Conservation (phyloP, 2,113 vertebrate genomes). For the Turdus rufiventris region DNA sequence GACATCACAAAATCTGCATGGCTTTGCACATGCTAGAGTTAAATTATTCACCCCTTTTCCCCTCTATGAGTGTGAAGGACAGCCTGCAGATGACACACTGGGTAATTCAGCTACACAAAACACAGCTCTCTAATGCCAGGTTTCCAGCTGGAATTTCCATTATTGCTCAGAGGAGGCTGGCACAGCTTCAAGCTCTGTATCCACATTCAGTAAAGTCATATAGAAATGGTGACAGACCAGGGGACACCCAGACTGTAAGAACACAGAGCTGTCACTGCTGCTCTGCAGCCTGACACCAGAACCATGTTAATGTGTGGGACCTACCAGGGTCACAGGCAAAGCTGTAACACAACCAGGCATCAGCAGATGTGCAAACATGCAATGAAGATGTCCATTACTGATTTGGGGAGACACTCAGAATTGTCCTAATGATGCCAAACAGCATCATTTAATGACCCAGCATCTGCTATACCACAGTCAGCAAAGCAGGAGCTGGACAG, state of each 20-base stretch:
- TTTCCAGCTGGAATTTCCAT: constrained; percentile 11
- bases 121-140: not conserved
- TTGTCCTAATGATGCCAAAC: not conserved
- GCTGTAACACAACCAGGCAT: not conserved
- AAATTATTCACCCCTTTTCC: not conserved
- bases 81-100: not conserved
- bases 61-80: not conserved
- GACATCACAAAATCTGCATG: not conserved
- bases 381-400: not conserved
- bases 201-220: not conserved
- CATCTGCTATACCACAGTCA: not conserved
- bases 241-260: not conserved
- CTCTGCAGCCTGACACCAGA: not conserved
- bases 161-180: not conserved
- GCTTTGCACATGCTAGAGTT: not conserved
- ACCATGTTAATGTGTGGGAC: fast-evolving
- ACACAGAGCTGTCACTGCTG: not conserved
- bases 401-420: not conserved
- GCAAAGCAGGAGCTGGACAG: not conserved
- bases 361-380: not conserved
- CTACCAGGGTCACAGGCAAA: not conserved
- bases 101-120: not conserved
- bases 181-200: not conserved
- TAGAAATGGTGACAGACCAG: not conserved
- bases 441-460: not conserved